These are phyloP conservation scores for Mactra quadrangularis DNA, from an alignment of 1,140 invertebrate species.

Conservation along the genomic window DNA sequence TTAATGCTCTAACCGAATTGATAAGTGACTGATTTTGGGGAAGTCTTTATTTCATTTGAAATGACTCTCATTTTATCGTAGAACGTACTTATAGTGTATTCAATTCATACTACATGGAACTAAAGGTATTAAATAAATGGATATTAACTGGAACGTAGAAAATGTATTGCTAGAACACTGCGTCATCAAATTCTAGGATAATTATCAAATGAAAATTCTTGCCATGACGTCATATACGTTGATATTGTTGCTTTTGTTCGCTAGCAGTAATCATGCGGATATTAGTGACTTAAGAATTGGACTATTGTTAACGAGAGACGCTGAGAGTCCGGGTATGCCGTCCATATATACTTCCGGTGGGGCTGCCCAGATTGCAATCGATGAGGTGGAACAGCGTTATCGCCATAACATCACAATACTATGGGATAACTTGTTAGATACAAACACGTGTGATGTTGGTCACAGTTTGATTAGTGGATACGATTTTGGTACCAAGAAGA, in stretches of 20 bases:
- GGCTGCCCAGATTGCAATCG: conserved; percentile 35
- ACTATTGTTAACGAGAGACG: conserved; percentile 28
- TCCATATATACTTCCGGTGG: conserved; percentile 26
- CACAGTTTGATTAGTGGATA: conserved; percentile 25
- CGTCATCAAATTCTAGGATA: too few relatives aligned
- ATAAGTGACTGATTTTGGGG: too few relatives aligned
- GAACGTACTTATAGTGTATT: too few relatives aligned
- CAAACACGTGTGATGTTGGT: conserved; percentile 31
- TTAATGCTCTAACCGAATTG: too few relatives aligned
- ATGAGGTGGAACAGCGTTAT: conserved; percentile 16
- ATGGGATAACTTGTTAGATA: conserved; percentile 23
- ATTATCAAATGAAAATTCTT: too few relatives aligned
- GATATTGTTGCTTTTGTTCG: conserved; percentile 38
- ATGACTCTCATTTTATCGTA: too few relatives aligned
- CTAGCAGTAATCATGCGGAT: background rate
- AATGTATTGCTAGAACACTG: too few relatives aligned
- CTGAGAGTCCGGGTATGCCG: conserved; percentile 31
- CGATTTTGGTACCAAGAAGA: conserved; percentile 20
- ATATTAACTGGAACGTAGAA: too few relatives aligned
- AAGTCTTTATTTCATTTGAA: too few relatives aligned
- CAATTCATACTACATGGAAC: too few relatives aligned
- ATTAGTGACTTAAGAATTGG: conserved; percentile 25
- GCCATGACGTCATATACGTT: conserved; percentile 34
- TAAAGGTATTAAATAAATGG: too few relatives aligned
- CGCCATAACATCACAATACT: conserved; percentile 2